Evolutionary conservation across 2,113 vertebrate genomes (phyloP).

Genomic region (Asarcornis scutulata): DNA sequence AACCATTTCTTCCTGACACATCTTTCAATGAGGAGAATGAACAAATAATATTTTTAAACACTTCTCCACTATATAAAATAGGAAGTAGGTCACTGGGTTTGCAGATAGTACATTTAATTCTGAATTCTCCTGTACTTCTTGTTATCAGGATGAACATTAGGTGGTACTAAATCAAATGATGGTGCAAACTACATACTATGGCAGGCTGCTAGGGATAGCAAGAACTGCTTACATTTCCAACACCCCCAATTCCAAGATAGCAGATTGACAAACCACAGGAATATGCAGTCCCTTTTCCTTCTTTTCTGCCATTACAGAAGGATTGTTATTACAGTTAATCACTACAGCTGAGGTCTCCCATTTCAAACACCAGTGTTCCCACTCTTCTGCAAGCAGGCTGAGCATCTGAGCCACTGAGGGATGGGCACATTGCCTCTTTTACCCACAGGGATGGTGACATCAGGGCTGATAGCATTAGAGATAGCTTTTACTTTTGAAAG

Average conservation of each 20-base stretch:
- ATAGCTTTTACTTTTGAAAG: background rate
- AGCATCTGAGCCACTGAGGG: background rate
- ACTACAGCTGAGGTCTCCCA: background rate
- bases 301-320: background rate
- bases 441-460: background rate
- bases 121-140: background rate
- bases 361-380: background rate
- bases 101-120: conserved; percentile 24
- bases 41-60: background rate
- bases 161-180: background rate
- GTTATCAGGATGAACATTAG: background rate
- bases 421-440: background rate
- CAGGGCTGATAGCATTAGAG: background rate
- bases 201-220: background rate
- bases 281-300: background rate
- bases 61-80: conserved; percentile 5
- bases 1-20: background rate
- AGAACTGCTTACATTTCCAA: background rate
- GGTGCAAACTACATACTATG: background rate
- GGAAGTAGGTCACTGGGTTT: conserved; percentile 40
- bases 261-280: background rate
- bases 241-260: background rate
- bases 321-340: background rate
- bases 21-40: background rate
- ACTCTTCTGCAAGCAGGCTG: fast-evolving